Evolutionary conservation across 2,113 vertebrate genomes (phyloP).

Genomic region (Pandion haliaetus): DNA sequence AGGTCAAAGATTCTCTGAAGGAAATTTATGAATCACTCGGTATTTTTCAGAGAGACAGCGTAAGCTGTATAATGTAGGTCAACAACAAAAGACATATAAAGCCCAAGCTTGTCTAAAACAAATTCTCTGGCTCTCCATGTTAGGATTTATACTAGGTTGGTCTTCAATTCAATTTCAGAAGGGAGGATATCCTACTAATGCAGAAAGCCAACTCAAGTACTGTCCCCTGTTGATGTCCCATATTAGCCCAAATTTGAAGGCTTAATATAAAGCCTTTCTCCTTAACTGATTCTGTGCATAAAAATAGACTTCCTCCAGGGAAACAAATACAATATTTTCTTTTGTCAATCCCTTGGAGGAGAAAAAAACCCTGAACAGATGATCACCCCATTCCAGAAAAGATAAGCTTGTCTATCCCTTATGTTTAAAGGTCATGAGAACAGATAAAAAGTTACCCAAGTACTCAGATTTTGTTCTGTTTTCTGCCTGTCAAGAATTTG

Average conservation of each 20-base stretch:
- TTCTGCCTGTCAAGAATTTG: not conserved
- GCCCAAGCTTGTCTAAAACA: not conserved
- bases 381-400: not conserved
- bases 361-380: not conserved
- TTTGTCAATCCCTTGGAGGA: not conserved
- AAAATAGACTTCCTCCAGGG: not conserved
- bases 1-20: constrained; percentile 21
- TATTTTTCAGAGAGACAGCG: not conserved
- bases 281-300: not conserved
- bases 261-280: not conserved
- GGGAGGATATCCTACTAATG: not conserved
- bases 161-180: not conserved
- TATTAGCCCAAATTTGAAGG: not conserved
- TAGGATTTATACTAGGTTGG: not conserved
- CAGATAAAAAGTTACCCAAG: not conserved
- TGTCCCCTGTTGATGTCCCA: not conserved
- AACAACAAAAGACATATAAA: constrained; percentile 7
- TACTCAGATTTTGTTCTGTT: not conserved
- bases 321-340: not conserved
- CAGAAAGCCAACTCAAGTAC: not conserved
- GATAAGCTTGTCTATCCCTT: not conserved
- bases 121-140: not conserved
- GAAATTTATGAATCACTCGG: constrained; percentile 4
- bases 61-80: not conserved
- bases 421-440: not conserved